These are phyloP conservation scores for Limnodromus scolopaceus DNA, from an alignment of 2,797 vertebrate species.

Conservation along the genomic window DNA sequence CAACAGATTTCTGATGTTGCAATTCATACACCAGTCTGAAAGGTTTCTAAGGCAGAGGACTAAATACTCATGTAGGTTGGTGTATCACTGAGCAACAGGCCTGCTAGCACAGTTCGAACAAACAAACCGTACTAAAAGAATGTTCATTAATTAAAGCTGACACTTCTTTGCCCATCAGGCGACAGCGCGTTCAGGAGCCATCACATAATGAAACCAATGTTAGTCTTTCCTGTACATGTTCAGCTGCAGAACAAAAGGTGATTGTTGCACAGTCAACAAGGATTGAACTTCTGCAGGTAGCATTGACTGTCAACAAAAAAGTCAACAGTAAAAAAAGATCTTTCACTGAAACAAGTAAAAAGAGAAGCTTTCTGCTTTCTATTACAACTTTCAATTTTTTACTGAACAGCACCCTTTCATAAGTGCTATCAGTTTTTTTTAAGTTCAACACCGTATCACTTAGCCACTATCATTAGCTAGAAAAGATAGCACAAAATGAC, in stretches of 20 bases:
- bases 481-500: background rate
- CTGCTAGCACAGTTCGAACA: background rate
- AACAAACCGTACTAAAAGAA: background rate
- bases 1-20: background rate
- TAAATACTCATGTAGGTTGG: background rate
- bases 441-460: background rate
- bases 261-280: background rate
- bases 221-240: background rate
- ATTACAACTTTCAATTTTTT: background rate
- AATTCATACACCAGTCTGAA: background rate
- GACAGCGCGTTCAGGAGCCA: background rate
- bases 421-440: background rate
- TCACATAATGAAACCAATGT: constrained; percentile 43
- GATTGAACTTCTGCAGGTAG: constrained; percentile 17
- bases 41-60: background rate
- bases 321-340: background rate
- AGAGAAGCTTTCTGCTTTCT: background rate
- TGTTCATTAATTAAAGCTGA: constrained; percentile 28
- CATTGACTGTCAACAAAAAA: background rate
- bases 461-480: background rate
- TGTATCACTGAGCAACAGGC: background rate
- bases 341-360: background rate
- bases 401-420: background rate
- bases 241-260: constrained; percentile 31
- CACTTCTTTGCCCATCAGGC: constrained; percentile 5